These are phyloP conservation scores for Anser cygnoides DNA, from an alignment of 2,113 vertebrate species.

Conservation along the genomic window DNA sequence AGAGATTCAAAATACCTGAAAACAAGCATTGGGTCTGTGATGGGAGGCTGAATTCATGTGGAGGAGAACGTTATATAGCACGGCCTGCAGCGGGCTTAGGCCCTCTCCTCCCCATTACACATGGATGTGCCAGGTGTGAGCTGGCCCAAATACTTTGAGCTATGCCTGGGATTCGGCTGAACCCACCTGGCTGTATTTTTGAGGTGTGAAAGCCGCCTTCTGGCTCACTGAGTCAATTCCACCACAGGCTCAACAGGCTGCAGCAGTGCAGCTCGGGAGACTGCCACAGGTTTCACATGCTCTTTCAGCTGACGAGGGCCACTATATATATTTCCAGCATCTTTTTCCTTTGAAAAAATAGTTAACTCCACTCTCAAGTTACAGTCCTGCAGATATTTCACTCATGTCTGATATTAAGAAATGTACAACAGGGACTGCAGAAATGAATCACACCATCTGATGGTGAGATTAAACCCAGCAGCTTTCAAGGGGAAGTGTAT, in stretches of 20 bases:
- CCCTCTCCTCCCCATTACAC: neutral
- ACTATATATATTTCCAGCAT: neutral
- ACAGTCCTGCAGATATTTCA: constrained; percentile 46
- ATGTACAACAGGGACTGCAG: constrained; percentile 3
- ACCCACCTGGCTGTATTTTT: neutral
- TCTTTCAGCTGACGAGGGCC: neutral
- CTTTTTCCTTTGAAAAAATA: constrained; percentile 37
- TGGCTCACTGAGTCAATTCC: neutral
- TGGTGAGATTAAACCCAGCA: constrained; percentile 47
- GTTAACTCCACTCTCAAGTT: constrained; percentile 7
- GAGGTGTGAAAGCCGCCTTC: neutral
- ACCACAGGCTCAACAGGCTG: neutral
- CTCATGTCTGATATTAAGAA: constrained; percentile 52
- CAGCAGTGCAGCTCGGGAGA: neutral
- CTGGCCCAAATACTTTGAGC: neutral
- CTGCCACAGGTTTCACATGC: neutral
- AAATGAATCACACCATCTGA: constrained; percentile 32
- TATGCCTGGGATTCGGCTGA: neutral
- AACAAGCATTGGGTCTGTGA: neutral
- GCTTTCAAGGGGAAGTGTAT: constrained; percentile 12
- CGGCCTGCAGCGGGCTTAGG: neutral
- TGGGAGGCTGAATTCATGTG: neutral
- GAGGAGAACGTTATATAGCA: accelerated
- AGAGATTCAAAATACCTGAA: neutral
- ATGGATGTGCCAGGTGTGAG: neutral